phyloP scores from a whole-genome alignment of 2,113 vertebrate species.

The Motacilla tschutschensis region DNA sequence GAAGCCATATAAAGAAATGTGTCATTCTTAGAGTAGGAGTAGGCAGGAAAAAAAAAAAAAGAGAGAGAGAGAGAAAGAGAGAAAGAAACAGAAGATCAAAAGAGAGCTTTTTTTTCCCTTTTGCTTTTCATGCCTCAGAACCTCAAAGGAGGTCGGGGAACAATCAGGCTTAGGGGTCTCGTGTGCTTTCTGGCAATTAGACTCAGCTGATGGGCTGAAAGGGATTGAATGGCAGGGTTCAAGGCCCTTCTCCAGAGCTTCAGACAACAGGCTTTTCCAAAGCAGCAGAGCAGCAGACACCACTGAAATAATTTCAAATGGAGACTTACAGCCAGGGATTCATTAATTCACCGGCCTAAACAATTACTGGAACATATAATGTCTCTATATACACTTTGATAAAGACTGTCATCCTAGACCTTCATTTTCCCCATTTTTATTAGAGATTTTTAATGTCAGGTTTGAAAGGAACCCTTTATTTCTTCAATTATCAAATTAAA shows the following conservation, averaged over 20 bases:
- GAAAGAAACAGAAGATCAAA: slow-evolving; percentile 91
- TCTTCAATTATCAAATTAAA: slow-evolving; percentile 73
- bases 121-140: slow-evolving; percentile 98
- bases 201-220: slow-evolving; percentile 99
- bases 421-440: slow-evolving; percentile 74
- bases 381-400: slow-evolving; percentile 85
- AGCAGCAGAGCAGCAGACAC: slow-evolving; percentile 87
- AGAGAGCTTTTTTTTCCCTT: slow-evolving; percentile 81
- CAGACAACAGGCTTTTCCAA: slow-evolving; percentile 94
- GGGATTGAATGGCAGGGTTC: slow-evolving; percentile 97
- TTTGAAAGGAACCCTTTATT: slow-evolving; percentile 70
- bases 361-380: slow-evolving; percentile 84
- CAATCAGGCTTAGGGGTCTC: slow-evolving; percentile 96
- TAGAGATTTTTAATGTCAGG: slow-evolving; percentile 74
- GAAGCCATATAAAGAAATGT: slow-evolving; percentile 93
- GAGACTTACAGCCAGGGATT: slow-evolving; percentile 85
- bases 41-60: slow-evolving; percentile 68
- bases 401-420: slow-evolving; percentile 79
- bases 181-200: slow-evolving; percentile 99
- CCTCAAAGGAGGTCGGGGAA: slow-evolving; percentile 98
- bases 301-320: slow-evolving; percentile 95
- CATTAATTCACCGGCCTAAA: slow-evolving; percentile 86
- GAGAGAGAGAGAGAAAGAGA: slow-evolving; percentile 75
- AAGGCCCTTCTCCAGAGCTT: slow-evolving; percentile 95
- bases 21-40: slow-evolving; percentile 90